Conservation (phyloP, 2,888 invertebrate genomes). For the Fragum fragum region DNA sequence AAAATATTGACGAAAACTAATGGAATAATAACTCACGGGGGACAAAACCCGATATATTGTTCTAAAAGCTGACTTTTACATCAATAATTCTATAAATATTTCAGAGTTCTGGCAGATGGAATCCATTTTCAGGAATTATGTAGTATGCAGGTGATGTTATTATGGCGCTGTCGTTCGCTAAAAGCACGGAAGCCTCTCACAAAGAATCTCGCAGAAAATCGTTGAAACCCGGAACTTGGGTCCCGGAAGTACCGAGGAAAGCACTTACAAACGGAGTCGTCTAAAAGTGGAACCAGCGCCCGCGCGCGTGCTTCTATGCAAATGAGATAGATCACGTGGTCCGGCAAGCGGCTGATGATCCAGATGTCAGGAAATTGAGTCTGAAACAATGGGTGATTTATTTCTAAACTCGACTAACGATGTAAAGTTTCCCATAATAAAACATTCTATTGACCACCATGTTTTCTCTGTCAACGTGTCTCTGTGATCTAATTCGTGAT, state of each 20-base stretch:
- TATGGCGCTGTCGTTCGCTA: constrained; percentile 16
- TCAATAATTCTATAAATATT: constrained; percentile 51
- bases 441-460: constrained; percentile 27
- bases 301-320: constrained; percentile 60
- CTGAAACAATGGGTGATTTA: constrained; percentile 60
- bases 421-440: constrained; percentile 28
- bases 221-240: constrained; percentile 52
- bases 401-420: constrained; percentile 27
- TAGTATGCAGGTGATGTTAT: constrained; percentile 56
- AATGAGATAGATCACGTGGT: constrained; percentile 62
- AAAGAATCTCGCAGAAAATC: constrained; percentile 49
- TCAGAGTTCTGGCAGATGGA: constrained; percentile 42
- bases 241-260: constrained; percentile 40
- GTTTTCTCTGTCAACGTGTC: background rate
- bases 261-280: constrained; percentile 47
- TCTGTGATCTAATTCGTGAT: constrained; percentile 1
- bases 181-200: constrained; percentile 39
- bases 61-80: constrained; percentile 17
- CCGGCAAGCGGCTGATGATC: constrained; percentile 49
- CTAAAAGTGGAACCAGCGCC: constrained; percentile 37
- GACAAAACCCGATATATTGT: constrained; percentile 29
- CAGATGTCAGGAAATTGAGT: constrained; percentile 64
- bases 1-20: constrained; percentile 30
- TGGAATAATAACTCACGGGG: constrained; percentile 22
- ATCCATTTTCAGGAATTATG: constrained; percentile 41